Conservation (phyloP, 2,888 invertebrate species). For the Platycheirus rosarum region DNA sequence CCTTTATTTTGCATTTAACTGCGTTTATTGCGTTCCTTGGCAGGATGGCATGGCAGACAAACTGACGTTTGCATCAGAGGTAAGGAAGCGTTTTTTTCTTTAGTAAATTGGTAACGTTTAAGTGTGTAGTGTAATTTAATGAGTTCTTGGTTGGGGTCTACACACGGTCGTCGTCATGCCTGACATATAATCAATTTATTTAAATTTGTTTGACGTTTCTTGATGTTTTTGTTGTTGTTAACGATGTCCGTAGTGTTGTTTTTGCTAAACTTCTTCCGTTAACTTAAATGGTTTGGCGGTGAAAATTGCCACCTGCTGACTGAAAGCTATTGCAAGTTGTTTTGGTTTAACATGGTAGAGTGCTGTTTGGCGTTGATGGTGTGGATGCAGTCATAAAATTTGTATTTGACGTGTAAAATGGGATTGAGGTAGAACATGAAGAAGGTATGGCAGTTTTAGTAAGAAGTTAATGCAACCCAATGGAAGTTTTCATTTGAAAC, state of each 20-base stretch:
- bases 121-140: constrained; percentile 56
- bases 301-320: constrained; percentile 61
- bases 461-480: no score
- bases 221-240: constrained; percentile 40
- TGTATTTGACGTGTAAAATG: constrained; percentile 12
- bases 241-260: constrained; percentile 39
- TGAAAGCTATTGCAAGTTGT: constrained; percentile 4
- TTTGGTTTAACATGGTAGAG: constrained; percentile 14
- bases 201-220: constrained; percentile 67
- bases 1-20: constrained; percentile 35
- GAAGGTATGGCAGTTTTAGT: not conserved
- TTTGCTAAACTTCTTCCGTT: constrained; percentile 52
- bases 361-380: not conserved
- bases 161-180: constrained; percentile 51
- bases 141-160: constrained; percentile 40
- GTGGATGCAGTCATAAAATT: constrained; percentile 16
- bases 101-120: constrained; percentile 41
- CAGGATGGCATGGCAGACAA: not conserved
- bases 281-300: constrained; percentile 51
- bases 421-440: not conserved
- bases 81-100: constrained; percentile 14
- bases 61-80: not conserved
- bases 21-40: constrained; percentile 42
- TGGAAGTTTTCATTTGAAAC: no score
- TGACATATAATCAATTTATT: constrained; percentile 74